Evolutionary conservation across 2,797 vertebrate genomes (phyloP).

Genomic region (Lacerta viridis): DNA sequence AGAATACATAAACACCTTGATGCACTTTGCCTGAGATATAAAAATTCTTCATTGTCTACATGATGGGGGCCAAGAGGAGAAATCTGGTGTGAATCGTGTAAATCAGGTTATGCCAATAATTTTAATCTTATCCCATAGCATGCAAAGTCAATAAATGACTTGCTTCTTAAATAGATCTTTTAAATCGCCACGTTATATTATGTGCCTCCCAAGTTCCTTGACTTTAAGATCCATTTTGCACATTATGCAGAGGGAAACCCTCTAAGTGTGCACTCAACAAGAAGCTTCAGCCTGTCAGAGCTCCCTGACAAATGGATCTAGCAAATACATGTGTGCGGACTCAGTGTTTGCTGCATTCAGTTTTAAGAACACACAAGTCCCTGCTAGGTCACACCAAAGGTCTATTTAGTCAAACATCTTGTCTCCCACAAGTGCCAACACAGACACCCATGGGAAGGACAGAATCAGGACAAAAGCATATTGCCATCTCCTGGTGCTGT

Average conservation of each 20-base stretch:
- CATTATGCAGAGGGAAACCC: not conserved
- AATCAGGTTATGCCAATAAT: constrained; percentile 6
- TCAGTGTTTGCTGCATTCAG: no score
- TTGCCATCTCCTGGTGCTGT: no score
- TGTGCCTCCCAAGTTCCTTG: not conserved
- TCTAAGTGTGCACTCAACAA: not conserved
- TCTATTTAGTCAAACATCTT: not conserved
- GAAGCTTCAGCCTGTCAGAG: not conserved
- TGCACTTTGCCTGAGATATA: not conserved
- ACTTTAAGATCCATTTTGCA: not conserved
- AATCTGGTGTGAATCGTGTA: not conserved
- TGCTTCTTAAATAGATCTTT: not conserved
- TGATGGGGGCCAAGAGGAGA: not conserved
- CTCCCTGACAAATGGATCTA: not conserved
- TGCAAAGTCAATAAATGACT: not conserved
- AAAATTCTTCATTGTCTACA: constrained; percentile 1
- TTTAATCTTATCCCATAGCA: constrained; percentile 21
- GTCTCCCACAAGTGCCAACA: no score
- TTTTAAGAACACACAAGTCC: not conserved
- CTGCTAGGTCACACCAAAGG: not conserved
- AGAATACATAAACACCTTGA: constrained; percentile 5
- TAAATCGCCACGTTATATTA: not conserved
- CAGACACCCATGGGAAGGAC: no score
- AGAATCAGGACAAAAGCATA: no score
- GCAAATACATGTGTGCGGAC: no score